phyloP scores from a whole-genome alignment of 1,140 invertebrate genomes.

The Drosophila willistoni region DNA sequence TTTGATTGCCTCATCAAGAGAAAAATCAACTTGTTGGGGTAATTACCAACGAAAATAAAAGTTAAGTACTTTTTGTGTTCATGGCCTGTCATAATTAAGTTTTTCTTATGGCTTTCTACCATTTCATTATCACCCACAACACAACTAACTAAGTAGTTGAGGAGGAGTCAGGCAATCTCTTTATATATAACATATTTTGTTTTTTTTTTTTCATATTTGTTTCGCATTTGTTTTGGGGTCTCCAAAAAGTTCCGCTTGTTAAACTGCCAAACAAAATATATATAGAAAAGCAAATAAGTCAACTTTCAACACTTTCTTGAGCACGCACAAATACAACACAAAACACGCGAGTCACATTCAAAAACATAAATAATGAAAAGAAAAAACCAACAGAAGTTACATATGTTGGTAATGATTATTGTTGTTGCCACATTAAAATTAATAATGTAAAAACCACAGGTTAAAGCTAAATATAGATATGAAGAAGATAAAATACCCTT shows the following conservation, averaged over 20 bases:
- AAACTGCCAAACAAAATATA: slow-evolving; percentile 12
- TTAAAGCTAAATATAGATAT: background rate
- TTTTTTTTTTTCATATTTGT: background rate
- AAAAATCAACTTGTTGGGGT: slow-evolving; percentile 15
- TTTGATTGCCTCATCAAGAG: slow-evolving; percentile 16
- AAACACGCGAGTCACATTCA: slow-evolving; percentile 19
- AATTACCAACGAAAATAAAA: slow-evolving; percentile 20
- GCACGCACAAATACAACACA: slow-evolving; percentile 15
- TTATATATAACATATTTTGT: background rate
- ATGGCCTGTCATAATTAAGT: slow-evolving; percentile 24
- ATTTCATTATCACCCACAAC: slow-evolving; percentile 18
- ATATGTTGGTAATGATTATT: slow-evolving; percentile 4
- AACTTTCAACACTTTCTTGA: slow-evolving; percentile 31
- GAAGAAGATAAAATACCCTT: background rate
- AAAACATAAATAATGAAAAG: slow-evolving; percentile 8
- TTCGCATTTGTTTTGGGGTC: background rate
- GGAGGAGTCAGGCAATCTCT: background rate
- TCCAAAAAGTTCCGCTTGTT: slow-evolving; percentile 15
- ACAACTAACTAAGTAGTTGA: background rate
- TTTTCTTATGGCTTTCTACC: slow-evolving; percentile 14
- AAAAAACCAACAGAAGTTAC: slow-evolving; percentile 11
- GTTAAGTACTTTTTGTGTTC: slow-evolving; percentile 11
- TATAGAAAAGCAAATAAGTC: slow-evolving; percentile 9
- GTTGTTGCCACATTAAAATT: slow-evolving; percentile 15
- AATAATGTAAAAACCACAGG: slow-evolving; percentile 4